Conservation (phyloP, 2,888 invertebrate species). For the Opisthograptis luteolata region DNA sequence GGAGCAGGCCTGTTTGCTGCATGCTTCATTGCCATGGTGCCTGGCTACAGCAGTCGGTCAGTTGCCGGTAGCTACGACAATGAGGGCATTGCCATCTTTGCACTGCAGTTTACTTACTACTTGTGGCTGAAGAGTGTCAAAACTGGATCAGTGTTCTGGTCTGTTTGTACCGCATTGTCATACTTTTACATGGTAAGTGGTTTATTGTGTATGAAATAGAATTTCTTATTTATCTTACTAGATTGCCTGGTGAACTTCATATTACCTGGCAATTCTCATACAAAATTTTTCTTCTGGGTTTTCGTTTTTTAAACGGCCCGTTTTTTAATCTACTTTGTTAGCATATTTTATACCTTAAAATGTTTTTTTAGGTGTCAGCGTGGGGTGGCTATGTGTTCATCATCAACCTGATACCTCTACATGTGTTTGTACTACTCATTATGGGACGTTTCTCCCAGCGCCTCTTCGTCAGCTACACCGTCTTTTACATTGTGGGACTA, state of each 20-base stretch:
- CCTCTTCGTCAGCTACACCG: constrained; percentile 97
- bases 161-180: constrained; percentile 95
- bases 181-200: constrained; percentile 98
- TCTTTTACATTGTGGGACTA: constrained; percentile 98
- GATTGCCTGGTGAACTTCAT: too few species aligned
- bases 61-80: constrained; percentile 99
- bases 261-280: too few species aligned
- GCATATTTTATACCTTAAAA: not conserved
- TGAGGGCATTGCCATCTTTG: constrained; percentile 99
- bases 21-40: constrained; percentile 99
- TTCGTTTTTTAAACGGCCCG: too few species aligned
- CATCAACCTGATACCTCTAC: constrained; percentile 99
- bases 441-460: constrained; percentile 98
- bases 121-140: constrained; percentile 99
- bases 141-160: constrained; percentile 98
- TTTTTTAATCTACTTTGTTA: too few species aligned
- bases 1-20: constrained; percentile 99
- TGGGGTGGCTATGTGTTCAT: constrained; percentile 99
- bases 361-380: constrained; percentile 91
- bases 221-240: too few species aligned
- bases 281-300: too few species aligned
- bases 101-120: constrained; percentile 98
- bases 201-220: not conserved
- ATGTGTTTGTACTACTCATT: constrained; percentile 96
- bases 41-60: constrained; percentile 99